phyloP scores from a whole-genome alignment of 1,140 invertebrate species.

The Mycetomoellerius zeteki region DNA sequence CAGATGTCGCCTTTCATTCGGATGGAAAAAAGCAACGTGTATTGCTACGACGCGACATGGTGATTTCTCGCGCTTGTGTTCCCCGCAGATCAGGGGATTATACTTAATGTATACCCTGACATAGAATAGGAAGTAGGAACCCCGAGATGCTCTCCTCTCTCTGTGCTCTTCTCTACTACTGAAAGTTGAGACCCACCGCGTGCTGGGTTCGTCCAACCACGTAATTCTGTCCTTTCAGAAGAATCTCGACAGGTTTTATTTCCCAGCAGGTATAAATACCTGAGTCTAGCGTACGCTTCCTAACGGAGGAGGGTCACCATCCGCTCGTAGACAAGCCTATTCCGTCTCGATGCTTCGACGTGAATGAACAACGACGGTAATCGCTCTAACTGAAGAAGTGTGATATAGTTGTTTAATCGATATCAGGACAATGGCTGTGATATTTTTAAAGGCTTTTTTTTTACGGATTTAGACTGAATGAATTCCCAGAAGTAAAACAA shows the following conservation, averaged over 20 bases:
- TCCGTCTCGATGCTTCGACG: neutral
- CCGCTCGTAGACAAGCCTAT: neutral
- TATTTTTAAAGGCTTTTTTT: neutral
- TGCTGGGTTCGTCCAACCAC: slow-evolving; percentile 9
- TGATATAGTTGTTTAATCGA: neutral
- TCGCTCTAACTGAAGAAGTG: neutral
- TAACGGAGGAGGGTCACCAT: neutral
- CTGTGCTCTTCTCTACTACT: slow-evolving; percentile 21
- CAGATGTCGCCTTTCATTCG: slow-evolving; percentile 18
- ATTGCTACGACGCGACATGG: neutral
- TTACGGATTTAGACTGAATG: neutral
- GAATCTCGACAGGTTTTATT: slow-evolving; percentile 58
- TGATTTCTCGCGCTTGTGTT: slow-evolving; percentile 12
- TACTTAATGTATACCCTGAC: slow-evolving; percentile 38
- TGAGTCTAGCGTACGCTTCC: slow-evolving; percentile 16
- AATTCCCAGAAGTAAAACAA: neutral
- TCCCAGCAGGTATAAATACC: slow-evolving; percentile 40
- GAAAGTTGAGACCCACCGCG: slow-evolving; percentile 39
- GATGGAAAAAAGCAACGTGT: neutral
- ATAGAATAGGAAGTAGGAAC: too few relatives aligned
- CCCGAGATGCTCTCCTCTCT: neutral
- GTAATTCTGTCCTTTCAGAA: slow-evolving; percentile 59
- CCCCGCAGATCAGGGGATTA: slow-evolving; percentile 28
- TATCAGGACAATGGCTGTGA: neutral
- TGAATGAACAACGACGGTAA: neutral